Base-by-base conservation (phyloP, 1,140 invertebrate species). In the Saccostrea echinata region DNA sequence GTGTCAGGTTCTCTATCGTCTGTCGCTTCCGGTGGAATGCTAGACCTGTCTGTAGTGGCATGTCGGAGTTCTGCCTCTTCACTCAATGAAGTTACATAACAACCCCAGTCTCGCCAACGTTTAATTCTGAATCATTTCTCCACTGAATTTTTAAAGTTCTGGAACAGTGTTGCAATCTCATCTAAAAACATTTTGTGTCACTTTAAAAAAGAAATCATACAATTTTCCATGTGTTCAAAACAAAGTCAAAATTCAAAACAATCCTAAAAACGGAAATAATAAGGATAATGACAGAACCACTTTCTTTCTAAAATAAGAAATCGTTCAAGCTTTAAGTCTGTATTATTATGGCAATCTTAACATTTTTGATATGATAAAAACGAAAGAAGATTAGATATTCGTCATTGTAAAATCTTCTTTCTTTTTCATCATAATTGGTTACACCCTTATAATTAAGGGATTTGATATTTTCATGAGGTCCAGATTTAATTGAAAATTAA, bases 11-110 rank as follows among this genome's bases (percentile, higher is more conserved):
- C 12, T 91, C 90, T 18, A 93, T 51, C 16, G 90, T 92, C 68
- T 93, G 92, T 27, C 88, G 87, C 84, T 93, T 93, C 16, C 92
- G 80, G 85, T 90, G 92, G 80, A 93, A 93, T 24, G 85, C 84
- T 27, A 93, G 88, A 13, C 85, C 87, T 1, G 92, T 92, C 24
- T 88, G 88, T 27, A 84, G 90, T 16, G 91, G 88, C 91, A 91
- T 92, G 24, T 33, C 30, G 27, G 13, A 76, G 8, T 18, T 61
- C 21, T 1, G 1, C 6, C 18, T 61, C 55, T 8, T n/a, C 16
- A 61, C 18, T 21, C n/a, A 61, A 61, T 0, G 55, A 21, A 21
- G 0, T 61, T n/a, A n/a, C 55, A 8, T 61, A 18, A 21, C 18
- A 1, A 21, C 21, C 55, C 2, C 55, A 61, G 6, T 61, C 55